Evolutionary conservation across 2,888 invertebrate species (phyloP).

Genomic region (Diplolepis rosae): DNA sequence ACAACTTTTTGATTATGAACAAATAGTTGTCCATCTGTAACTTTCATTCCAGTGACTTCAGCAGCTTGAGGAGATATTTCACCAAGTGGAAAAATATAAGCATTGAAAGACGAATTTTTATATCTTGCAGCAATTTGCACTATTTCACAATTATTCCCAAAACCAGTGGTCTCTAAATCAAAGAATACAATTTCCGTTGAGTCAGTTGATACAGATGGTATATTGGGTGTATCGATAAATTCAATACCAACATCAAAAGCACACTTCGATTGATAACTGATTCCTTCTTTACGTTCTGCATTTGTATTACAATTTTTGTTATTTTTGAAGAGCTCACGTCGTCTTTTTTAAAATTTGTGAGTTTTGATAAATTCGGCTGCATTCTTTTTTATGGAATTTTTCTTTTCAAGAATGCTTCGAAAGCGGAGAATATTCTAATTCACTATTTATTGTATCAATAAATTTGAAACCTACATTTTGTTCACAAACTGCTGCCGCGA

Average conservation of each 20-base stretch:
- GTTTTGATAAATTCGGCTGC: neutral
- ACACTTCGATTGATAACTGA: too few relatives aligned
- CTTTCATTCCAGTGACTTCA: too few relatives aligned
- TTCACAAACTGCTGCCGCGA: conserved; percentile 39
- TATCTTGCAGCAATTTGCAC: conserved; percentile 37
- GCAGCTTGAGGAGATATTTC: too few relatives aligned
- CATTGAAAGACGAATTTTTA: conserved; percentile 25
- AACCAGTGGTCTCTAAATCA: conserved; percentile 44
- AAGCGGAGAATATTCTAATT: too few relatives aligned
- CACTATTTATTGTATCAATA: too few relatives aligned
- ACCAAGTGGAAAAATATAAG: too few relatives aligned
- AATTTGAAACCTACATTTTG: conserved; percentile 37
- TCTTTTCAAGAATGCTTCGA: neutral
- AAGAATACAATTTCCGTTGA: too few relatives aligned
- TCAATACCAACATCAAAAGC: too few relatives aligned
- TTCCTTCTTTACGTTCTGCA: too few relatives aligned
- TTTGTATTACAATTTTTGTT: neutral
- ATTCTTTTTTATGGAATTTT: neutral
- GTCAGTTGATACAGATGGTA: too few relatives aligned
- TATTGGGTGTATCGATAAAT: too few relatives aligned
- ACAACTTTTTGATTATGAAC: conserved; percentile 31
- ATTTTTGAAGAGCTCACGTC: neutral
- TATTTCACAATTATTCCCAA: conserved; percentile 34
- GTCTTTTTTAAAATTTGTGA: neutral
- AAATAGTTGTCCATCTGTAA: too few relatives aligned